These are phyloP conservation scores for Mirza zaza DNA, from an alignment of 2,113 vertebrate genomes.

Conservation along the genomic window DNA sequence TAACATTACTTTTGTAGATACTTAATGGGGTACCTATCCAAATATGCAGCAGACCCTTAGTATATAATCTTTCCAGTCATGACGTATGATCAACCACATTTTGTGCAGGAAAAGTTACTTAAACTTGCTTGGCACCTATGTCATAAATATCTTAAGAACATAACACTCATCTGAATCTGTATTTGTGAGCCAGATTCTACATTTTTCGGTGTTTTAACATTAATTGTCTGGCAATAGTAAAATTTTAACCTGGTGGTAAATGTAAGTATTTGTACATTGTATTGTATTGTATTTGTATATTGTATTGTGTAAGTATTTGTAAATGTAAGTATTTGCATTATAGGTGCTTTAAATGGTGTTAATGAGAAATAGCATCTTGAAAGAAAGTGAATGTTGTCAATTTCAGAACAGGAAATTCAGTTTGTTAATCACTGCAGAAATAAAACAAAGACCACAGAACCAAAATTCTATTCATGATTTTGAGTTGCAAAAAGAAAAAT, in stretches of 20 bases:
- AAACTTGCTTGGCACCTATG: neutral
- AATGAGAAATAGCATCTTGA: neutral
- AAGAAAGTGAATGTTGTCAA: neutral
- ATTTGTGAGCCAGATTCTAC: neutral
- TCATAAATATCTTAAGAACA: neutral
- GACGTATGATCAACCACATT: no score
- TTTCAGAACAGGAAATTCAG: neutral
- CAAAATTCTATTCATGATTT: neutral
- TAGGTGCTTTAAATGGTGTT: neutral
- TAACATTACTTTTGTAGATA: neutral
- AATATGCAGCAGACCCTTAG: neutral
- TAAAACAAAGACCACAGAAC: neutral
- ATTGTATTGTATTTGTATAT: no score
- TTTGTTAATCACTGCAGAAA: neutral
- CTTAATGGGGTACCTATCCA: neutral
- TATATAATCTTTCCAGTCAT: fast-evolving
- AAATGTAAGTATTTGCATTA: neutral
- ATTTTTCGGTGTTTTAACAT: neutral
- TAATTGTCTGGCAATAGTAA: neutral
- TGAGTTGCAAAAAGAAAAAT: neutral
- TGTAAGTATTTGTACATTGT: neutral
- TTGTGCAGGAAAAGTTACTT: neutral
- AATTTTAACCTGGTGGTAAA: neutral
- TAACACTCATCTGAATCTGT: neutral
- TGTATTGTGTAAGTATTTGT: no score